Base-by-base conservation (phyloP, 1,140 invertebrate species). In the Drosophila auraria region DNA sequence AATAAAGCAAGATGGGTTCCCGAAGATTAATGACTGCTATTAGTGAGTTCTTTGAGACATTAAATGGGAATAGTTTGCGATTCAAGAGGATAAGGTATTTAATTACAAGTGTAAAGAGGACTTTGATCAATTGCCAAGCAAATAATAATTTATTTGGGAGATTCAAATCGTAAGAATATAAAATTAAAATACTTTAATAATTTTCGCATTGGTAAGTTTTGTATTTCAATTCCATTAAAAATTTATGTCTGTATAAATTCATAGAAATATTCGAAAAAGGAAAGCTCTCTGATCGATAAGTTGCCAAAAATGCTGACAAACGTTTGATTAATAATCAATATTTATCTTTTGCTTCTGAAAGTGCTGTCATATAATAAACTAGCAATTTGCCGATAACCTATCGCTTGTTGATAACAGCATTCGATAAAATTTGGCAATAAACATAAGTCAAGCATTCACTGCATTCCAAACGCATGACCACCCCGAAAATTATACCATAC, bases 351-450 rank as follows among this genome's bases (percentile, higher is more conserved):
- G 57, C 63, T 44, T 62, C 20, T 17, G 58, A 63, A 45, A 36
- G 42, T 23, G 14, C 4, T 30, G 12, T 9, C n/a, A 47, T 36
- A 50, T 20, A 25, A 17, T 15, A 25, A 17, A 25, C n/a, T 7
- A 33, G 44, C 11, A 25, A 60, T 62, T 33, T 33, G 0, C 8
- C 12, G 64, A 69, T 69, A 69, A 17, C 23, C 27, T 65, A 50
- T 23, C 60, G 3, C 3, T 40, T 30, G 12, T 14, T 69, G 68
- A 71, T 68, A 71, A 17, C 5, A 5, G 45, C 36, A 42, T 17
- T 8, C 5, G 63, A 65, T 65, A 65, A 17, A 45, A 17, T 63
- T 45, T 65, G 9, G 58, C 58, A 45, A 65, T 33, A 33, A 62
- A 45, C n/a, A 60, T 30, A 33, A 33, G 7, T 14, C 27, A 25